Conservation (phyloP, 2,113 vertebrate species). For the Dryoscopus gambensis region DNA sequence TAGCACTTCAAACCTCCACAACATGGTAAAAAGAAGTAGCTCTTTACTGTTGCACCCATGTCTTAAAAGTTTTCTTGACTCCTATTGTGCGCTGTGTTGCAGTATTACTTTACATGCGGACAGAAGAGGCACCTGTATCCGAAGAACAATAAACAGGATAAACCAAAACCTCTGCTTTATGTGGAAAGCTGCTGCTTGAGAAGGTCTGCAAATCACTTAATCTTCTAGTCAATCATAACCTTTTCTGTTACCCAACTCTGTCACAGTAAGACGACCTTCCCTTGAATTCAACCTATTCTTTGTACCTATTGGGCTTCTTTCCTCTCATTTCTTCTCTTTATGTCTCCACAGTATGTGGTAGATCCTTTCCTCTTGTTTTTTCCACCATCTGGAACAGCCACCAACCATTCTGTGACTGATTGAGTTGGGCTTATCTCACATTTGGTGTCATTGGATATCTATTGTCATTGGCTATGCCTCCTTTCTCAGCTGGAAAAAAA, state of each 20-base stretch:
- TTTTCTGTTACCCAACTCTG: not conserved
- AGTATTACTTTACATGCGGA: not conserved
- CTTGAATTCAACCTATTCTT: not conserved
- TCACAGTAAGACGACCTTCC: not conserved
- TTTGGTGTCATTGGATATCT: not conserved
- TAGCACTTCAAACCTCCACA: too few relatives aligned
- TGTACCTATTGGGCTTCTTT: not conserved
- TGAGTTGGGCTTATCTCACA: not conserved
- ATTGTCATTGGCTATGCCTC: not conserved
- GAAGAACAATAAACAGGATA: not conserved
- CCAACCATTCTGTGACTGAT: not conserved
- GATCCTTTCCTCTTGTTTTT: not conserved
- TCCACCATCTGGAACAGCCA: not conserved
- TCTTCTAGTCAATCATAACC: not conserved
- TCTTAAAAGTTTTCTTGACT: not conserved
- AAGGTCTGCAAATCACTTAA: not conserved
- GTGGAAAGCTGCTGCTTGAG: not conserved
- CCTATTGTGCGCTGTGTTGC: not conserved
- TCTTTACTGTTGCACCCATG: not conserved
- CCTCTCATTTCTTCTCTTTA: not conserved
- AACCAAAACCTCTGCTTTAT: not conserved
- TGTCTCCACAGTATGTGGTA: not conserved
- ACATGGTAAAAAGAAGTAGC: not conserved
- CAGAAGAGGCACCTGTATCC: not conserved
- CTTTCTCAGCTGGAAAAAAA: not conserved